Conservation (phyloP, 1,140 invertebrate species). For the Caenorhabditis remanei region DNA sequence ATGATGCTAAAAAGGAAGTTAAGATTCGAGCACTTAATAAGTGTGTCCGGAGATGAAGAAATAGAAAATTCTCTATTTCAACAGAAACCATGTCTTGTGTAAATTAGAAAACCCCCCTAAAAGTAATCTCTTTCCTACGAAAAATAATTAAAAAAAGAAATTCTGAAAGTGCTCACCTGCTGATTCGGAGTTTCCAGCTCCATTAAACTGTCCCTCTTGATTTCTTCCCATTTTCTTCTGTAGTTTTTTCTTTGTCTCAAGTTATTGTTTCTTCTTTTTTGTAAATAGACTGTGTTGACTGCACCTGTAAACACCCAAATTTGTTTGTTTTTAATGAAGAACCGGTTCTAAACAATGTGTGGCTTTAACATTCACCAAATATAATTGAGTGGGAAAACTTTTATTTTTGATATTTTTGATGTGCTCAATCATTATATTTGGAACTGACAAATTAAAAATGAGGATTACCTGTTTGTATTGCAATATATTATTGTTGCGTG, state of each 20-base stretch:
- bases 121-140: no score
- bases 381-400: not conserved
- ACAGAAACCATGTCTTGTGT: no score
- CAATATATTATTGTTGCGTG: no score
- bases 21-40: no score
- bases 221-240: constrained; percentile 29
- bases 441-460: not conserved
- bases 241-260: not conserved
- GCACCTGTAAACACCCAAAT: constrained; percentile 32
- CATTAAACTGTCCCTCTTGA: constrained; percentile 50
- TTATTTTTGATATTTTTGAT: no score
- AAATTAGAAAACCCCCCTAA: no score
- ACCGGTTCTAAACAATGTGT: no score
- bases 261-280: constrained; percentile 20
- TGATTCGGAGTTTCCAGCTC: constrained; percentile 51
- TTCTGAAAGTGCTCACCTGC: constrained; percentile 1
- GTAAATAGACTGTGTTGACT: not conserved
- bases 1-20: no score
- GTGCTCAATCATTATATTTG: not conserved
- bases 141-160: not conserved
- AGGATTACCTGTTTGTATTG: not conserved
- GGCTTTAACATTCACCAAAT: not conserved
- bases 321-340: not conserved
- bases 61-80: no score
- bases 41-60: no score